Percentiles rank a stretch among this genome's conserved stretches.
phyloP scores from a whole-genome alignment of 2,888 invertebrate genomes.

The Ischnus inquisitorius region DNA sequence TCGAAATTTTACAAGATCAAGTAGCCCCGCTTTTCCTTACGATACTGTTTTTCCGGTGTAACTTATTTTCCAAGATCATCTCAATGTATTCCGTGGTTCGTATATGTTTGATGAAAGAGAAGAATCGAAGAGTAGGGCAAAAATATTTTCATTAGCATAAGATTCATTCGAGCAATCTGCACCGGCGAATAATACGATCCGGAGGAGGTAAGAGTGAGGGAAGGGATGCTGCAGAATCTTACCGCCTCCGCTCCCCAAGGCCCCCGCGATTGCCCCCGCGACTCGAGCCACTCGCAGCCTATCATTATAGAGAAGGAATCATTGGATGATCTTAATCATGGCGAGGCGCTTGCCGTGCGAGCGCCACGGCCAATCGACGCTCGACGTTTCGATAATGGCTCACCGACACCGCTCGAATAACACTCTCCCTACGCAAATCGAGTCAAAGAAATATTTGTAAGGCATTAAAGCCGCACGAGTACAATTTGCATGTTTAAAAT shows the following conservation, averaged over 20 bases:
- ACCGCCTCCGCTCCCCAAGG: conserved; percentile 52
- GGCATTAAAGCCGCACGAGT: not conserved
- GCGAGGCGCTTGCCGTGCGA: conserved; percentile 82
- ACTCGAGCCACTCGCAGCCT: conserved; percentile 78
- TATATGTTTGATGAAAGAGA: conserved; percentile 14
- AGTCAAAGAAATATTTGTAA: conserved; percentile 7
- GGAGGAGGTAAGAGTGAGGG: conserved; percentile 22
- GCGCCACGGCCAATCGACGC: conserved; percentile 82
- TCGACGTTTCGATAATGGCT: conserved; percentile 73
- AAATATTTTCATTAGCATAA: conserved; percentile 81
- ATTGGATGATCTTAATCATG: conserved; percentile 86
- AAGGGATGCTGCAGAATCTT: conserved; percentile 15
- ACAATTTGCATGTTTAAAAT: not conserved
- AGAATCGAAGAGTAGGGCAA: conserved; percentile 53
- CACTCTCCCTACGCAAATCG: not conserved
- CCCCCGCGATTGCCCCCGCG: conserved; percentile 72
- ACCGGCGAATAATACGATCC: conserved; percentile 56
- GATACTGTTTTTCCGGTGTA: not conserved
- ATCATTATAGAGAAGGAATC: conserved; percentile 85
- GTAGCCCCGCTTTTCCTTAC: not conserved
- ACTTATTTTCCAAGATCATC: conserved; percentile 3
- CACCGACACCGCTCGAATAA: conserved; percentile 14
- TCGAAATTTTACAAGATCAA: not conserved
- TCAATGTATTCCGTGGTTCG: conserved; percentile 52
- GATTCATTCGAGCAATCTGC: conserved; percentile 75